Conservation (phyloP, 2,888 invertebrate genomes). For the Pyrrhosoma nymphula region DNA sequence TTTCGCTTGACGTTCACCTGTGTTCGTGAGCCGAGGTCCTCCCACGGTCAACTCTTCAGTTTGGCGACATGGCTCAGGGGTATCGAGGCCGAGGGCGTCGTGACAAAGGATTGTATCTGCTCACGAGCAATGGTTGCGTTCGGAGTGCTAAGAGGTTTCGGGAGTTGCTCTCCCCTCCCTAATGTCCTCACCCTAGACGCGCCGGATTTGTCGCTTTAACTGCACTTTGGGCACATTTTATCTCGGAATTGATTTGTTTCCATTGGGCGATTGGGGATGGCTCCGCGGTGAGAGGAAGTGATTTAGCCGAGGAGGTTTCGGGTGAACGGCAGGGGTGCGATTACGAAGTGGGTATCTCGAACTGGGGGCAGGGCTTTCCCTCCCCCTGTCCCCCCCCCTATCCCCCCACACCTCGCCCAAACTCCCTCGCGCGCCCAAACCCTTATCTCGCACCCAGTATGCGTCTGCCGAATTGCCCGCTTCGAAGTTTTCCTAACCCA, state of each 20-base stretch:
- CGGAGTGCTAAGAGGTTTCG: too few relatives aligned
- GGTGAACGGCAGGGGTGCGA: not conserved
- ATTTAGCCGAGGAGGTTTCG: constrained; percentile 38
- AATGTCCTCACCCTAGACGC: not conserved
- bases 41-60: too few relatives aligned
- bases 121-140: too few relatives aligned
- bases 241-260: constrained; percentile 71
- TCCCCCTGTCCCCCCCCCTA: not conserved
- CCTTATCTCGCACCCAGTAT: constrained; percentile 68
- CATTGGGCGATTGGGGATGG: constrained; percentile 69
- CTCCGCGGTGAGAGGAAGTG: constrained; percentile 40
- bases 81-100: too few relatives aligned
- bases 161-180: not conserved
- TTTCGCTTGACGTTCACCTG: too few relatives aligned
- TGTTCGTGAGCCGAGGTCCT: too few relatives aligned
- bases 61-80: too few relatives aligned
- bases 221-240: constrained; percentile 70
- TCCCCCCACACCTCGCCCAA: too few relatives aligned
- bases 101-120: too few relatives aligned
- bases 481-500: constrained; percentile 45
- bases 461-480: constrained; percentile 70
- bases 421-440: not conserved
- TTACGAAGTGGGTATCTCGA: not conserved
- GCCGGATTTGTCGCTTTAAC: constrained; percentile 44
- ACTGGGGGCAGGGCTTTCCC: not conserved